These are phyloP conservation scores for Molorchus minor DNA, from an alignment of 2,888 invertebrate genomes.

Conservation along the genomic window DNA sequence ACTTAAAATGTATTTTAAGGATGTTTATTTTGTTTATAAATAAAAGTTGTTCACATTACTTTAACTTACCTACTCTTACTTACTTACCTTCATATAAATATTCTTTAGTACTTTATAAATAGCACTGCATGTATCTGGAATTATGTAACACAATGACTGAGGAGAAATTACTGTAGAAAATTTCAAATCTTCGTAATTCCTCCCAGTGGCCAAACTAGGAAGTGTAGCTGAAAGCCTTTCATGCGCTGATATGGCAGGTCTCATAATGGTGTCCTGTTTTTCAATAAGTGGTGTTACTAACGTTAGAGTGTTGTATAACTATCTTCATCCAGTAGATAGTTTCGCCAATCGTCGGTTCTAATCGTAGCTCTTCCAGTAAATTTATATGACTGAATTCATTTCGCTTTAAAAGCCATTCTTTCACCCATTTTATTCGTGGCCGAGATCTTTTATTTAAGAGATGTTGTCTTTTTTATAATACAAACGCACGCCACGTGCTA, in stretches of 20 bases:
- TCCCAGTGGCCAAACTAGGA: constrained; percentile 30
- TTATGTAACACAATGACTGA: constrained; percentile 17
- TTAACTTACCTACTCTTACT: background rate
- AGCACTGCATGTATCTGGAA: background rate
- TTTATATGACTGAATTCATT: background rate
- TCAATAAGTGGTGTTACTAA: constrained; percentile 39
- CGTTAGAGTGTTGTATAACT: constrained; percentile 37
- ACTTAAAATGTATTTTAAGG: background rate
- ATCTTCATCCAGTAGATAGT: no score
- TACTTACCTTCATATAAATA: background rate
- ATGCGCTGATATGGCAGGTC: constrained; percentile 37
- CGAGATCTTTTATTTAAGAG: background rate
- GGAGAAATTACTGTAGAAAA: constrained; percentile 31
- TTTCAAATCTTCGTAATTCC: constrained; percentile 40
- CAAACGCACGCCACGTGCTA: background rate
- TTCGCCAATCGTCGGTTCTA: background rate
- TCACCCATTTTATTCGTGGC: background rate
- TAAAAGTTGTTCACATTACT: background rate
- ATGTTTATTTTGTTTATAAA: background rate
- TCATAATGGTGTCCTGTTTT: constrained; percentile 38
- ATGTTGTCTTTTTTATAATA: background rate
- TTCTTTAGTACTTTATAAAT: background rate
- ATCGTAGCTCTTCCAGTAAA: background rate
- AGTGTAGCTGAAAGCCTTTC: constrained; percentile 37
- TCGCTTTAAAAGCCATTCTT: background rate